These are phyloP conservation scores for Euura saliciscinereae DNA, from an alignment of 1,140 invertebrate genomes.

Conservation along the genomic window DNA sequence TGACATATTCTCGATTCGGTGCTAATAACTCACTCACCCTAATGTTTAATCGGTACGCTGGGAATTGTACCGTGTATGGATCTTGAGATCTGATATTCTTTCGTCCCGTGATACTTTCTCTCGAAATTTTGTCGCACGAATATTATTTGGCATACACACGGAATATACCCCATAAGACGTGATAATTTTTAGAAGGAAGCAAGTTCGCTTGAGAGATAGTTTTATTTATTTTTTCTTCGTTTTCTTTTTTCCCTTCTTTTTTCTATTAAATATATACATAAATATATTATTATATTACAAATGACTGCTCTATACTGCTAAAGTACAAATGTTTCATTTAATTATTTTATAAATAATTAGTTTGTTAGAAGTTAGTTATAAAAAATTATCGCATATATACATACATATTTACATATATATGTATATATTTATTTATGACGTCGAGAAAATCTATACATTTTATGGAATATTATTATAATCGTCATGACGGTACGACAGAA, in stretches of 20 bases:
- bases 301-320: constrained; percentile 62
- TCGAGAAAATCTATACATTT: constrained; percentile 18
- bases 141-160: neutral
- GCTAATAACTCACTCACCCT: neutral
- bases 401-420: constrained; percentile 32
- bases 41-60: constrained; percentile 16
- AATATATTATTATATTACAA: constrained; percentile 43
- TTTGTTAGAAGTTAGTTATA: constrained; percentile 33
- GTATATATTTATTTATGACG: constrained; percentile 44
- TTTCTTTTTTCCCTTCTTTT: neutral
- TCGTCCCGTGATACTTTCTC: neutral
- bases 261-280: constrained; percentile 42
- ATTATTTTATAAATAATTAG: constrained; percentile 49
- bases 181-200: neutral
- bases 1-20: neutral
- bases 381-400: constrained; percentile 16
- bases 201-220: neutral
- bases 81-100: constrained; percentile 27
- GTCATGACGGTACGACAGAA: too few species aligned
- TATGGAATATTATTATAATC: too few species aligned
- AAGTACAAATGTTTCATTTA: constrained; percentile 62
- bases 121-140: neutral
- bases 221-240: neutral
- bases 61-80: constrained; percentile 49
- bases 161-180: neutral